Conservation (phyloP, 2,888 invertebrate genomes). For the Tachina grossa region DNA sequence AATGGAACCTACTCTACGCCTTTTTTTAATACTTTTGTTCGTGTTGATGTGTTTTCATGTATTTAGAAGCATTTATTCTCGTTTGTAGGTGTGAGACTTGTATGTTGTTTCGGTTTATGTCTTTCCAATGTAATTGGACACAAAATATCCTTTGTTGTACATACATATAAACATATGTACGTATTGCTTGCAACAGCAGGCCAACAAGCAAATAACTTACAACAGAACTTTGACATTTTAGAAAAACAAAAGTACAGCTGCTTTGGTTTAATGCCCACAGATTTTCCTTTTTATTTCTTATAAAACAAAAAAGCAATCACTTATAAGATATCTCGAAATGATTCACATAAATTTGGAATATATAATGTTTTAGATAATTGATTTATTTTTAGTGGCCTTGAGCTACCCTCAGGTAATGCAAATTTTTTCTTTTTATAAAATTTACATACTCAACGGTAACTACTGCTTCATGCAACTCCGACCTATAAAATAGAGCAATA, state of each 20-base stretch:
- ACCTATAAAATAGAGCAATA: no score
- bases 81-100: slow-evolving; percentile 41
- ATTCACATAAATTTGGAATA: no score
- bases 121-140: slow-evolving; percentile 41
- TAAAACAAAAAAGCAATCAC: no score
- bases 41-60: neutral
- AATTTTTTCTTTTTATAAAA: no score
- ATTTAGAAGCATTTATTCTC: slow-evolving; percentile 46
- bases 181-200: slow-evolving; percentile 1
- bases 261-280: neutral
- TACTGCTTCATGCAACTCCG: no score
- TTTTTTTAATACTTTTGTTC: neutral
- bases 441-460: no score
- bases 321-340: no score
- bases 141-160: slow-evolving; percentile 43
- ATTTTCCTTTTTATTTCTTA: neutral
- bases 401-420: no score
- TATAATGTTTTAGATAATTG: no score
- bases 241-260: neutral
- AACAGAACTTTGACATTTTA: neutral
- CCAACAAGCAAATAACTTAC: neutral
- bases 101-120: slow-evolving; percentile 26
- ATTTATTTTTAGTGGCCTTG: no score
- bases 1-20: slow-evolving; percentile 12
- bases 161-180: slow-evolving; percentile 6